Conservation (phyloP, 2,113 vertebrate genomes). For the Aramus guarauna region DNA sequence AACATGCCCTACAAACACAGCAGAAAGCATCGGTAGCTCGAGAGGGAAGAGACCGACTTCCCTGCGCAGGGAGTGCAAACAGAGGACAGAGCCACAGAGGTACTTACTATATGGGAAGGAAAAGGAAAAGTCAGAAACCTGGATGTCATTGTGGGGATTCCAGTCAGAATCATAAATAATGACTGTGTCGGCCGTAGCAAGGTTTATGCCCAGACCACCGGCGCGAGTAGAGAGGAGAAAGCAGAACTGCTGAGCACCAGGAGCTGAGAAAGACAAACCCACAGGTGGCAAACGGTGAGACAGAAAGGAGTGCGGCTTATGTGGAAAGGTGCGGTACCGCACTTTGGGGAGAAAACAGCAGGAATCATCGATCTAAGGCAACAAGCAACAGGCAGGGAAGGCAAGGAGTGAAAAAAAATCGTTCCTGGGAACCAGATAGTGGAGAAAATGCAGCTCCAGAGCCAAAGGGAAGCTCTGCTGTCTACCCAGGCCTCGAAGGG, state of each 20-base stretch:
- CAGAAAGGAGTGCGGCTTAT: neutral
- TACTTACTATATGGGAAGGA: neutral
- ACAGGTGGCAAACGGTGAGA: neutral
- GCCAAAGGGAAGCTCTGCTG: neutral
- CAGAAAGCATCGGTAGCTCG: neutral
- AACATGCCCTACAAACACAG: neutral
- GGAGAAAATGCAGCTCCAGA: neutral
- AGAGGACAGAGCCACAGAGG: neutral
- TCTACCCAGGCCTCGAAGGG: neutral
- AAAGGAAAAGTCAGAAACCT: slow-evolving; percentile 74
- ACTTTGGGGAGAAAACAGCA: fast-evolving
- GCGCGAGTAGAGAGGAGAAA: slow-evolving; percentile 96
- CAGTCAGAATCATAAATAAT: slow-evolving; percentile 99
- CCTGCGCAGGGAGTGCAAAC: neutral
- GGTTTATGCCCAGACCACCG: slow-evolving; percentile 95
- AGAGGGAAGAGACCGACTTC: neutral
- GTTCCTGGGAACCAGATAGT: neutral
- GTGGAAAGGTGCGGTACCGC: neutral
- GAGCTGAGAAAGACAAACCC: slow-evolving; percentile 79
- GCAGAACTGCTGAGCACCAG: slow-evolving; percentile 98
- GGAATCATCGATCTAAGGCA: fast-evolving
- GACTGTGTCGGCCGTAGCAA: slow-evolving; percentile 95
- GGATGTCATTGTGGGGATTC: slow-evolving; percentile 99
- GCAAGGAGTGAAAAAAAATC: neutral
- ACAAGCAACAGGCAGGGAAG: neutral